phyloP scores from a whole-genome alignment of 2,888 invertebrate species.

The Tholera decimalis region DNA sequence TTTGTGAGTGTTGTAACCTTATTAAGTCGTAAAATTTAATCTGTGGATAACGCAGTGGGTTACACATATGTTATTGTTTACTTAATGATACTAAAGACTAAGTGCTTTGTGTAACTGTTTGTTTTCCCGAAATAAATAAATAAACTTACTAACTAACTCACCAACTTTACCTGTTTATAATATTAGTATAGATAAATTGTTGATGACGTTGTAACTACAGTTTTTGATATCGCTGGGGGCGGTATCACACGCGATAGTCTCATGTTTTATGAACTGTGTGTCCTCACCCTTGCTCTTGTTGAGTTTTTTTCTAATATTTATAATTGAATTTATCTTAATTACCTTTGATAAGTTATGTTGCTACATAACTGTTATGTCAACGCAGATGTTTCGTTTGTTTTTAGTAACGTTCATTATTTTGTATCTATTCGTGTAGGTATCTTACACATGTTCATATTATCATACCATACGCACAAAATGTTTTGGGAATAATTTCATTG shows the following conservation, averaged over 20 bases:
- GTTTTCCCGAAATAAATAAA: too few species aligned
- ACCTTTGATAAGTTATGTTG: conserved; percentile 44
- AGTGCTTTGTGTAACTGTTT: too few species aligned
- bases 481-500: too few species aligned
- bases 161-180: too few species aligned
- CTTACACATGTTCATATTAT: too few species aligned
- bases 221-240: conserved; percentile 56
- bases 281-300: conserved; percentile 41
- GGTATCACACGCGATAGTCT: conserved; percentile 33
- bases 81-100: too few species aligned
- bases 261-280: conserved; percentile 37
- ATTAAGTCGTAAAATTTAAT: too few species aligned
- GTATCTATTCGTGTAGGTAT: background rate
- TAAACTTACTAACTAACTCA: too few species aligned
- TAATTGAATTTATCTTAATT: conserved; percentile 57
- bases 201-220: conserved; percentile 22
- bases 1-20: too few species aligned
- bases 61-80: too few species aligned
- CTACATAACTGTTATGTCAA: background rate
- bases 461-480: too few species aligned
- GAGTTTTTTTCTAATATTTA: conserved; percentile 41
- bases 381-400: background rate
- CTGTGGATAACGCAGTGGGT: too few species aligned
- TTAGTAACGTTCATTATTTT: background rate
- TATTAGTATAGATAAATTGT: conserved; percentile 27